A percentile compares a stretch with the other conserved stretches of the same genome.
phyloP scores from a whole-genome alignment of 2,888 invertebrate genomes.

The Elmis aenea region DNA sequence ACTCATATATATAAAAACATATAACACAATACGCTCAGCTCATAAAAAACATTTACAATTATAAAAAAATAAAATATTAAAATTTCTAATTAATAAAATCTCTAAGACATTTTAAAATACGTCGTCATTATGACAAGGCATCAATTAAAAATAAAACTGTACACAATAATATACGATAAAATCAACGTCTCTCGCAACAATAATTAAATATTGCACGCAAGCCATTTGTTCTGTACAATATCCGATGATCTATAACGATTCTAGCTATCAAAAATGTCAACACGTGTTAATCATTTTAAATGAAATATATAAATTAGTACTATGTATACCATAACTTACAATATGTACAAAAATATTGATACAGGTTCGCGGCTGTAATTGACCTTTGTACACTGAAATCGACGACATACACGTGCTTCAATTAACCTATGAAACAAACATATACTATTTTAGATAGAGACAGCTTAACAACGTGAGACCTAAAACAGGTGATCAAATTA shows the following conservation, averaged over 20 bases:
- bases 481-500: slow-evolving; percentile 37
- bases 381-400: slow-evolving; percentile 51
- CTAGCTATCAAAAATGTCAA: slow-evolving; percentile 49
- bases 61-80: slow-evolving; percentile 45
- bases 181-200: slow-evolving; percentile 45
- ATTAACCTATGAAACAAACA: slow-evolving; percentile 32
- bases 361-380: slow-evolving; percentile 50
- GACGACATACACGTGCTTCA: slow-evolving; percentile 33
- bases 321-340: slow-evolving; percentile 49
- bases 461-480: slow-evolving; percentile 42
- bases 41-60: slow-evolving; percentile 37
- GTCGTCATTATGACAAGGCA: slow-evolving; percentile 31
- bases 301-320: slow-evolving; percentile 49
- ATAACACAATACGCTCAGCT: slow-evolving; percentile 30
- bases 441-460: too few species aligned
- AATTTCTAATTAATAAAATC: slow-evolving; percentile 39
- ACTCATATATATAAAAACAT: slow-evolving; percentile 20
- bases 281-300: slow-evolving; percentile 49
- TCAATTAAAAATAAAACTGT: slow-evolving; percentile 38
- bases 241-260: slow-evolving; percentile 47
- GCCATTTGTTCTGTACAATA: slow-evolving; percentile 49
- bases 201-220: slow-evolving; percentile 45
- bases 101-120: slow-evolving; percentile 43
- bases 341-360: slow-evolving; percentile 55
- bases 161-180: slow-evolving; percentile 40